Evolutionary conservation across 2,888 invertebrate species (phyloP).

Genomic region (Ornithoptera alexandrae): DNA sequence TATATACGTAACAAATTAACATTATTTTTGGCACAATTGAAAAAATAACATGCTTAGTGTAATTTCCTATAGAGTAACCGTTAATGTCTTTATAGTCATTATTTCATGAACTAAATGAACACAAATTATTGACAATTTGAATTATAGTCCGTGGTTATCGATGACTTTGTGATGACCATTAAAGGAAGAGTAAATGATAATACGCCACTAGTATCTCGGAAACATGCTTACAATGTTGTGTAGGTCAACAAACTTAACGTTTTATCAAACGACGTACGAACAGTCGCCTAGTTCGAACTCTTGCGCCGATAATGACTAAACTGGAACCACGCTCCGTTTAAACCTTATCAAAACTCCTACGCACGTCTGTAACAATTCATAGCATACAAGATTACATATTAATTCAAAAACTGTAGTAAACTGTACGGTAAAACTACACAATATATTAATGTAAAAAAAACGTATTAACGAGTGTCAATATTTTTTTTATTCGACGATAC

Average conservation of each 20-base stretch:
- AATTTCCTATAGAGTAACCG: neutral
- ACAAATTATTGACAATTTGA: neutral
- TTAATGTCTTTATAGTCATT: neutral
- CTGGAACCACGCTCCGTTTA: conserved; percentile 53
- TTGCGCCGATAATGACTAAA: conserved; percentile 40
- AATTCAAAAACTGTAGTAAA: too few species aligned
- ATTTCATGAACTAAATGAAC: neutral
- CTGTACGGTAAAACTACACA: too few species aligned
- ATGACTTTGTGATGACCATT: neutral
- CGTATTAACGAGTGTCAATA: too few species aligned
- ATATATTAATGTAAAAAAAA: too few species aligned
- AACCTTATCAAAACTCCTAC: conserved; percentile 60
- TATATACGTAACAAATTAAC: too few species aligned
- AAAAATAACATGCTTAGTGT: neutral
- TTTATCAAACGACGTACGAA: conserved; percentile 55
- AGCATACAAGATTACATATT: neutral
- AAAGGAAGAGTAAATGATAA: neutral
- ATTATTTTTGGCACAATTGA: too few species aligned
- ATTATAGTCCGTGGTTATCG: too few species aligned
- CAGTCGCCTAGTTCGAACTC: conserved; percentile 40
- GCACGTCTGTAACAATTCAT: conserved; percentile 41
- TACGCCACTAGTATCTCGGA: conserved; percentile 20
- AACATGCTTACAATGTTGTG: conserved; percentile 27
- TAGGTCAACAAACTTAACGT: conserved; percentile 57
- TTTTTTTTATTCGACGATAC: too few species aligned